phyloP scores from a whole-genome alignment of 92 coral and sea anemone genomes.

The Porites rus region DNA sequence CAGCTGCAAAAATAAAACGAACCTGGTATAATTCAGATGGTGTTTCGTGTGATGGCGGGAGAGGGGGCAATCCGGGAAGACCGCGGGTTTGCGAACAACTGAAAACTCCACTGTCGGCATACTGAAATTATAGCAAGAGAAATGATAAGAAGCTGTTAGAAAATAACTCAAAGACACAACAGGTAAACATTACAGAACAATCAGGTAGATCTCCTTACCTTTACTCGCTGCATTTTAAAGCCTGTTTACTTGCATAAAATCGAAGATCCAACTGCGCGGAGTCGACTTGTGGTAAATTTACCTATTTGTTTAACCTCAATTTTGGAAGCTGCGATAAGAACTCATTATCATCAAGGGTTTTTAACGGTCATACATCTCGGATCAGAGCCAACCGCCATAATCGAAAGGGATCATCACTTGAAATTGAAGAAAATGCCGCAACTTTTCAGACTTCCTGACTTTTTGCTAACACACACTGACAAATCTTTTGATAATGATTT shows the following conservation, averaged over 20 bases:
- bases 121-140: constrained; percentile 57
- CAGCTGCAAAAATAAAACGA: constrained; percentile 56
- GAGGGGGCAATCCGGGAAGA: constrained; percentile 94
- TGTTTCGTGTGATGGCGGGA: constrained; percentile 93
- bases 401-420: no score
- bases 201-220: constrained; percentile 43
- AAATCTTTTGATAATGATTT: constrained; percentile 15
- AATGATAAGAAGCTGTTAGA: not conserved
- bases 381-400: not conserved
- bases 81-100: constrained; percentile 98
- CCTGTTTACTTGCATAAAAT: constrained; percentile 12
- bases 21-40: constrained; percentile 99
- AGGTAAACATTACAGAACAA: not conserved
- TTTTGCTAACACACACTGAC: not conserved
- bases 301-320: not conserved
- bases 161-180: not conserved
- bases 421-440: constrained; percentile 6
- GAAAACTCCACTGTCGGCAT: constrained; percentile 80
- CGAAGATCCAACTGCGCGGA: constrained; percentile 3
- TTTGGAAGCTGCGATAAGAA: not conserved
- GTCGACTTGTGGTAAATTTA: not conserved
- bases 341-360: not conserved
- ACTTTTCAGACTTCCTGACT: not conserved
- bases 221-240: constrained; percentile 65
- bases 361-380: not conserved